These are phyloP conservation scores for Enoplosus armatus DNA, from an alignment of 2,797 vertebrate genomes.

Conservation along the genomic window DNA sequence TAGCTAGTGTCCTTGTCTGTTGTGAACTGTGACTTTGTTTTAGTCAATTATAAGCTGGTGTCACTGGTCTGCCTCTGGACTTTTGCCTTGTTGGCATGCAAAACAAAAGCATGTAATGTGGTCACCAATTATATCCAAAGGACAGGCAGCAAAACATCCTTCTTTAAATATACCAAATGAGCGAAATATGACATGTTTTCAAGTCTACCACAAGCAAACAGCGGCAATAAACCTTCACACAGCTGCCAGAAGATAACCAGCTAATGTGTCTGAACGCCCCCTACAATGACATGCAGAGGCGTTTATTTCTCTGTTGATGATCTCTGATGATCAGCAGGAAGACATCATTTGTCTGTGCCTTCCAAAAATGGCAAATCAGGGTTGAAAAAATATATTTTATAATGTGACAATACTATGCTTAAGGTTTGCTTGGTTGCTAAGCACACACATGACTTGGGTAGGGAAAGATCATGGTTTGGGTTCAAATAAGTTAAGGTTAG, in stretches of 20 bases:
- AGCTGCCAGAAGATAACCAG: background rate
- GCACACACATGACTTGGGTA: too few relatives aligned
- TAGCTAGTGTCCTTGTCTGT: background rate
- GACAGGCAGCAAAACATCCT: background rate
- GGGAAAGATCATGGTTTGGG: too few relatives aligned
- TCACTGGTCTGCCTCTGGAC: background rate
- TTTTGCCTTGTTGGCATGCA: background rate
- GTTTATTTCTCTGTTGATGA: too few relatives aligned
- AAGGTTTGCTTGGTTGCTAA: too few relatives aligned
- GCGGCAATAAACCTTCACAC: background rate
- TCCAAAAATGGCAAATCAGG: too few relatives aligned
- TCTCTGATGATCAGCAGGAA: too few relatives aligned
- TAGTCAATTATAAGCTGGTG: background rate
- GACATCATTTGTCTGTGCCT: too few relatives aligned
- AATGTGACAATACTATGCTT: too few relatives aligned
- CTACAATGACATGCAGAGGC: too few relatives aligned
- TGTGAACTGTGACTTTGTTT: constrained; percentile 10
- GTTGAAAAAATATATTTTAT: too few relatives aligned
- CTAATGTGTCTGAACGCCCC: background rate
- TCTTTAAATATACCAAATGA: background rate
- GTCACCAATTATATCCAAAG: background rate
- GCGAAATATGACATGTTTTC: background rate
- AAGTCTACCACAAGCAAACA: background rate
- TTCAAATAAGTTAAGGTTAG: too few relatives aligned
- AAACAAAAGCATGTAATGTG: background rate